Percentiles rank a stretch among this genome's conserved stretches.
Evolutionary conservation across 2,888 invertebrate species (phyloP).

Genomic region (Xestia xanthographa): DNA sequence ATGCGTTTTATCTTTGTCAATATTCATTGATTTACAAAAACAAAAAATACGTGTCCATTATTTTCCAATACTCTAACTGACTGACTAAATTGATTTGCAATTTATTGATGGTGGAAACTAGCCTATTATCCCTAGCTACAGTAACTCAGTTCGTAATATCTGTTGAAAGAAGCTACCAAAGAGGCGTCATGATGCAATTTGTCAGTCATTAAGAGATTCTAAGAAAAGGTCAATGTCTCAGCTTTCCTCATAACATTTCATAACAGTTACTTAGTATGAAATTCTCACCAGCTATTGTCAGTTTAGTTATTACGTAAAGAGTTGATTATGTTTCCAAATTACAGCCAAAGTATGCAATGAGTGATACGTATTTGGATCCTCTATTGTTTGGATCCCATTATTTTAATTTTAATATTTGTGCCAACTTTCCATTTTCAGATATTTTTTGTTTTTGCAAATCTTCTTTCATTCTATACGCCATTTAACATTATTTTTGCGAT

Average conservation of each 20-base stretch:
- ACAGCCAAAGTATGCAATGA: slow-evolving; percentile 47
- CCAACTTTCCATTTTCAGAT: slow-evolving; percentile 58
- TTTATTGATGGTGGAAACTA: too few species aligned
- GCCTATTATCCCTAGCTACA: slow-evolving; percentile 1
- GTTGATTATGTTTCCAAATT: slow-evolving; percentile 58
- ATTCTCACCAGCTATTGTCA: slow-evolving; percentile 69
- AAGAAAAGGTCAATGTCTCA: slow-evolving; percentile 70
- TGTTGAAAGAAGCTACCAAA: slow-evolving; percentile 11
- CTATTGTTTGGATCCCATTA: slow-evolving; percentile 61
- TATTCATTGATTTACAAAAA: too few species aligned
- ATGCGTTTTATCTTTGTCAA: too few species aligned
- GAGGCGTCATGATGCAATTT: slow-evolving; percentile 39
- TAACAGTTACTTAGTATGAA: slow-evolving; percentile 60
- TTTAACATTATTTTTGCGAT: neutral
- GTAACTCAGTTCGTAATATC: neutral
- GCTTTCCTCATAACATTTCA: slow-evolving; percentile 67
- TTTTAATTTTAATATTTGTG: slow-evolving; percentile 43
- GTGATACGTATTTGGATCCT: slow-evolving; percentile 51
- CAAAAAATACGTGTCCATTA: too few species aligned
- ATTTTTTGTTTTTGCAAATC: slow-evolving; percentile 24
- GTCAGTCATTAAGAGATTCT: slow-evolving; percentile 39
- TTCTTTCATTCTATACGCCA: neutral
- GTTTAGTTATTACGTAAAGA: slow-evolving; percentile 58
- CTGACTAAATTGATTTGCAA: too few species aligned
- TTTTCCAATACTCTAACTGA: too few species aligned